Evolutionary conservation across 2,113 vertebrate species (phyloP).

Genomic region (Pantherophis guttatus): DNA sequence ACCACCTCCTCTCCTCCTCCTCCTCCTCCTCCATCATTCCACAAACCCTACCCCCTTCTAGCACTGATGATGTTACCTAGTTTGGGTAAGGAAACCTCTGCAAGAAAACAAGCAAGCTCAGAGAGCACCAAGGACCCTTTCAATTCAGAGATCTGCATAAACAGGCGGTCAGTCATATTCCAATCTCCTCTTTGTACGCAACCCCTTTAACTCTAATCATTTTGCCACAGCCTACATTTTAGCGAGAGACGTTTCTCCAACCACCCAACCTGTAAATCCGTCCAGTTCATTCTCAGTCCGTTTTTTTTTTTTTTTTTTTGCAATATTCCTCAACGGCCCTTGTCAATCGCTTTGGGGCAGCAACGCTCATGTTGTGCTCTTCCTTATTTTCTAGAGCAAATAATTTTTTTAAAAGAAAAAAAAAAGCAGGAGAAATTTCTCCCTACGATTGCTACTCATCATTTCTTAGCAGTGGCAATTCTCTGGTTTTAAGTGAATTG

Average conservation of each 20-base stretch:
- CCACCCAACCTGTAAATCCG: neutral
- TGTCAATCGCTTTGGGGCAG: conserved; percentile 12
- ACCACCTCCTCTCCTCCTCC: no score
- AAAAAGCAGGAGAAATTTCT: no score
- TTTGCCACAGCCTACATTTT: neutral
- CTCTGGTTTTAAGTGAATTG: conserved; percentile 70
- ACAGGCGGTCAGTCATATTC: neutral
- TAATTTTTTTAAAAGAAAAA: neutral
- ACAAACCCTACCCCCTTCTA: no score
- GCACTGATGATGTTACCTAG: no score
- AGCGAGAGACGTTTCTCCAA: neutral
- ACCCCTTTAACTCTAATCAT: no score
- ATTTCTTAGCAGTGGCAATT: conserved; percentile 69
- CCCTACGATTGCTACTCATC: conserved; percentile 72
- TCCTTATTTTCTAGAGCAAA: conserved; percentile 18
- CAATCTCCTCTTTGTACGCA: neutral
- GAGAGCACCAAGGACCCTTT: neutral
- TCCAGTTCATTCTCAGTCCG: neutral
- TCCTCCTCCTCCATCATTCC: no score
- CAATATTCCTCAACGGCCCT: neutral
- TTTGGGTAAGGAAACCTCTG: no score
- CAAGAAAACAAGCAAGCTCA: no score
- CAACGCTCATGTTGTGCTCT: conserved; percentile 14
- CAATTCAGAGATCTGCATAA: neutral
- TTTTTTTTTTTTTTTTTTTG: neutral